Evolutionary conservation across 2,113 vertebrate genomes (phyloP).

Genomic region (Galbula dea): DNA sequence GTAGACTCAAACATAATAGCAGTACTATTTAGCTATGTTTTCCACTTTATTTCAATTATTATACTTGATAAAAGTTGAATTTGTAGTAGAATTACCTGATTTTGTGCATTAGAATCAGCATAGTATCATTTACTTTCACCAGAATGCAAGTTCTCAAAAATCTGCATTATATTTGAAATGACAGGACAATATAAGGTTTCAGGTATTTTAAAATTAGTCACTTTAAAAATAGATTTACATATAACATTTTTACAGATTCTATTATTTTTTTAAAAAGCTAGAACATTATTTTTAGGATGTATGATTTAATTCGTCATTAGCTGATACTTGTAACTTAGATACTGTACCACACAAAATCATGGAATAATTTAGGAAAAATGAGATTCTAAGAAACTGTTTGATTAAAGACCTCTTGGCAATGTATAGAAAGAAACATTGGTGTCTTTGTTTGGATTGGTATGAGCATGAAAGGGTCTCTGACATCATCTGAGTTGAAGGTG

Average conservation of each 20-base stretch:
- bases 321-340: background rate
- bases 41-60: background rate
- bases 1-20: background rate
- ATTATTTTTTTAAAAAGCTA: rapidly evolving
- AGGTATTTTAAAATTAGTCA: background rate
- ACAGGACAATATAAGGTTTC: background rate
- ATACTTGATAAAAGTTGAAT: background rate
- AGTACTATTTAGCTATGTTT: background rate
- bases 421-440: background rate
- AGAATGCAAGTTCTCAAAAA: background rate
- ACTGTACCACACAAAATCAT: background rate
- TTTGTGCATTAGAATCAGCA: background rate
- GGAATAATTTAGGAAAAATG: background rate
- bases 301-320: background rate
- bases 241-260: background rate
- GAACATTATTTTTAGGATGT: background rate
- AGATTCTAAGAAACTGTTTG: background rate
- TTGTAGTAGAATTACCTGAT: background rate
- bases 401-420: background rate
- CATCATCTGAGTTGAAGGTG: background rate
- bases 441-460: background rate
- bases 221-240: background rate
- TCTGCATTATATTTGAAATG: background rate
- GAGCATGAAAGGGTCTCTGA: background rate
- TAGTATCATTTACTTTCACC: background rate